Evolutionary conservation across 2,888 invertebrate genomes (phyloP).

Genomic region (Tipula vernalis): DNA sequence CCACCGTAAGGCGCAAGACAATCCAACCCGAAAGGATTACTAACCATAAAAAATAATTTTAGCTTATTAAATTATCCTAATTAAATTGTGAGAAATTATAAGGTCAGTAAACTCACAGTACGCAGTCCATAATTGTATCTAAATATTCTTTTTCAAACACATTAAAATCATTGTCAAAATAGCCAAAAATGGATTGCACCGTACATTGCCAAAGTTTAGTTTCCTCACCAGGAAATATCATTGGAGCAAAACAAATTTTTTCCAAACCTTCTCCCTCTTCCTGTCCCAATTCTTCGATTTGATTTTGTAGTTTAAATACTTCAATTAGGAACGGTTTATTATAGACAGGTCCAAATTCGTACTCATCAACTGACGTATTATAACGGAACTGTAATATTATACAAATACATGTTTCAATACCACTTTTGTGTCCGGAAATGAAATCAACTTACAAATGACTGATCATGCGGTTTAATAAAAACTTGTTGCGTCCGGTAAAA

Average conservation of each 20-base stretch:
- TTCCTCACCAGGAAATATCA: slow-evolving; percentile 49
- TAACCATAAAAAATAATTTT: slow-evolving; percentile 21
- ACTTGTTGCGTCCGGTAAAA: slow-evolving; percentile 85
- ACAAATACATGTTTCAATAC: not conserved
- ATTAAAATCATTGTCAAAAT: slow-evolving; percentile 49
- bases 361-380: slow-evolving; percentile 30
- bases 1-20: slow-evolving; percentile 83
- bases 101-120: slow-evolving; percentile 23
- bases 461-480: slow-evolving; percentile 55
- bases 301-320: slow-evolving; percentile 55
- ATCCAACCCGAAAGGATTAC: slow-evolving; percentile 42
- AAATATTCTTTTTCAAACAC: slow-evolving; percentile 40
- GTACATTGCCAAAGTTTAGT: slow-evolving; percentile 53
- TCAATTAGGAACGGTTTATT: slow-evolving; percentile 59
- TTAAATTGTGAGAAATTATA: not conserved
- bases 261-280: slow-evolving; percentile 42
- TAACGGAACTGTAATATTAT: slow-evolving; percentile 27
- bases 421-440: not conserved
- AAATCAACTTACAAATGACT: slow-evolving; percentile 36
- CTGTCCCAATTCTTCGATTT: slow-evolving; percentile 45
- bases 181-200: slow-evolving; percentile 69
- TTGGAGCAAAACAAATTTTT: slow-evolving; percentile 76
- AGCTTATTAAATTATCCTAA: too few species aligned
- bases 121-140: slow-evolving; percentile 22
- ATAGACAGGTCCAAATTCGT: slow-evolving; percentile 68